Evolutionary conservation across 2,888 invertebrate genomes (phyloP), one percentile per base, ranked within the genome.

Genomic region (Apodemia mormo): DNA sequence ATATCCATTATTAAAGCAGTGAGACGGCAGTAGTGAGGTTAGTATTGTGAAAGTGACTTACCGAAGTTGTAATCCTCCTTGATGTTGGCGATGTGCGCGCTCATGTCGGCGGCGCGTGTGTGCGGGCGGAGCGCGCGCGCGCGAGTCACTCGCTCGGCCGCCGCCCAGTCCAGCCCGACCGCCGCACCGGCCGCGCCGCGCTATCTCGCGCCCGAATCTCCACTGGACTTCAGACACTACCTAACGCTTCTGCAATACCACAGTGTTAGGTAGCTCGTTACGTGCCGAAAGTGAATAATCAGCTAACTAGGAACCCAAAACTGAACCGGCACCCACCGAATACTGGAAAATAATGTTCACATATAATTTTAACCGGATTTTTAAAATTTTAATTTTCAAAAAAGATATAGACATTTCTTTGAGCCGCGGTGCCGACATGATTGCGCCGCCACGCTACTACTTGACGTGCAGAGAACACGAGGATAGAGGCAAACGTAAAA

Each of bases 41-140:
- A 12, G 30, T 45, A 37, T 49, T 37, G 22, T 14, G 52, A 29
- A 1, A n/a, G 43, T 67, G 64, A 87, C 90, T 91, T 82, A 91
- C 90, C 90, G 78, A 83, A 90, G 72, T 83, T 88, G 80, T 90
- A 90, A 73, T 90, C 89, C 77, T 81, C 81, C 79, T 89, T 88
- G 76, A 85, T 80, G 76, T 81, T 75, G 69, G 83, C 80, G 84
- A 84, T 83, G 68, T 78, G 80, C 79, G 81, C 82, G 76, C 78
- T 79, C 70, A 76, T 70, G 69, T 71, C 73, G 74, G 67, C 74
- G 70, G 70, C 75, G 76, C 65, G 76, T 71, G 76, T 67, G 74
- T 70, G 76, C 74, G 72, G 80, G 82, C 84, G 80, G 85, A 79
- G 84, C 81, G 83, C 83, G 82, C 85, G 82, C 84, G 84, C 83